Base-by-base conservation (phyloP, 1,140 invertebrate species). In the Chionoecetes opilio region DNA sequence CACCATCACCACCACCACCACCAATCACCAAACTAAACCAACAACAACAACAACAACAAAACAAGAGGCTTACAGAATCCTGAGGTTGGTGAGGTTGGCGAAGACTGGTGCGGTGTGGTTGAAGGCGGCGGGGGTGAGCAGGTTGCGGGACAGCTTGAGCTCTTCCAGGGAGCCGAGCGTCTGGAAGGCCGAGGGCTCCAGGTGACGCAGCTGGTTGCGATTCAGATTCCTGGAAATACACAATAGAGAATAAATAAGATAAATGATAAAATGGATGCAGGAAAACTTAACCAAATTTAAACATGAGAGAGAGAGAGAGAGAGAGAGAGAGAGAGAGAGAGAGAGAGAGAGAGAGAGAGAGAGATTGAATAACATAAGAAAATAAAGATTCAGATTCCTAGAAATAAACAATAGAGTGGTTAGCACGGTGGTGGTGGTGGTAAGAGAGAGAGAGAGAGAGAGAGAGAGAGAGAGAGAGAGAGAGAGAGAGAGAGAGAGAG, bases 111-210 rank as follows among this genome's bases (percentile, higher is more conserved):
- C 63, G 31, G 37, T 75, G 3, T 35, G 94, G 90, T 92, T 95
- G 38, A 95, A 95, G 35, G 90, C 82, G 3, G 82, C n/a, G 0
- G 94, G 35, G 35, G 89, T 95, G 37, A 95, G 90, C 26, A 87
- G 90, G 97, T 99, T 99, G 96, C 98, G 97, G 96, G 98, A 98
- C 35, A 99, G 97, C 96, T 98, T 98, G 1, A 99, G 97, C 84
- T 98, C 97, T 63, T 97, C 97, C 53, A 99, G 97, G 95, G 98
- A 98, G 41, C 97, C 97, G 85, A 99, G 97, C 26, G 98, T 98
- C 97, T 98, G 97, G 97, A 99, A 99, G 82, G 98, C 98, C 37
- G 99, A 97, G 91, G 98, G 98, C 96, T 98, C 98, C 88, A 99
- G 98, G 95, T 98, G 97, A 95, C 97, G 97, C 75, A 99, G 96